Base-by-base conservation (phyloP, 2,797 vertebrate species). In the Parambassis ranga region DNA sequence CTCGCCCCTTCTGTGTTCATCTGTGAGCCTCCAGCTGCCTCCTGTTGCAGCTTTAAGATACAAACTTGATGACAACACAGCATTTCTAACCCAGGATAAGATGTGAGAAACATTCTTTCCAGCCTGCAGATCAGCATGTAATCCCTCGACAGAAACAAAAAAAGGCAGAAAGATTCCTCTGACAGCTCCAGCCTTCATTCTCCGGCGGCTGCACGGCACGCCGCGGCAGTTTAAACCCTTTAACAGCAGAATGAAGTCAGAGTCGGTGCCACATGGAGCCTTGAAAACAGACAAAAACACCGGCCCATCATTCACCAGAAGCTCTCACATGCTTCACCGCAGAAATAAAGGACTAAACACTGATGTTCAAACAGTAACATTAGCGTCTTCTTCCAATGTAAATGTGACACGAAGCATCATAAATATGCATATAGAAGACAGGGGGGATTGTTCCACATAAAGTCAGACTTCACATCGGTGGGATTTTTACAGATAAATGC, bases 401-500 rank as follows among this genome's bases (percentile, higher is more conserved):
- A 5, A 35, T 61, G 57, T 55, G 4, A 69, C 27, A 32, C 23
- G 10, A 48, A 50, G 26, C 50, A 15, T 50, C 19, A 23, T 56
- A 44, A 68, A 79, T 64, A 67, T 36, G 13, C 10, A 28, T 39
- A 68, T 38, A 10, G 11, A 38, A 51, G 15, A 66, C 1, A n/a
- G 2, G 16, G 35, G 31, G 50, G 55, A 72, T 67, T 41, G 20
- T 57, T 78, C 53, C 44, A 71, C 47, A 53, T 63, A 42, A 48
- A 14, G 42, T 69, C 26, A 41, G 46, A 35, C 38, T 60, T 43
- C 18, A 50, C 48, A 62, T 73, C 50, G 27, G 43, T 6, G 9
- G 60, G 61, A 56, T 65, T 81, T 62, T n/a, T 49, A 51, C 32
- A 64, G 69, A 69, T 66, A 63, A 60, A 72, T 28, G 46, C 32